Base-by-base conservation (phyloP, 2,888 invertebrate species). In the Parapristionchus giblindavisi region DNA sequence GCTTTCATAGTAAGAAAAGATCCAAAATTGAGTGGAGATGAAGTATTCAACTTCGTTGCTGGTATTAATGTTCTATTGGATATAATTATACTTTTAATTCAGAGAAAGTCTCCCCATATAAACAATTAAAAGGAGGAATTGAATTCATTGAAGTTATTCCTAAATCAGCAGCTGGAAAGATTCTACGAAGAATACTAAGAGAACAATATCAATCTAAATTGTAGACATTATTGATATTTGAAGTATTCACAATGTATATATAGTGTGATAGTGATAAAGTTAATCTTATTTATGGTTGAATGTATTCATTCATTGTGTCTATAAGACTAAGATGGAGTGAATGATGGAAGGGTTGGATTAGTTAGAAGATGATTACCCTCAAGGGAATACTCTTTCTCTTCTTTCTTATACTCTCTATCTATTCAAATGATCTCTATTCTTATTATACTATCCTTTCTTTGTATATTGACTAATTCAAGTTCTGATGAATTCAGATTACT, bases 101-200 rank as follows among this genome's bases (percentile, higher is more conserved):
- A 72, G 56, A 56, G 21, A 40, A 58, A 36, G 93, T 94, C 0
- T 92, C 93, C 0, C 90, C 92, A 8, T 94, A 92, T 87, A 95
- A 95, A 87, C 91, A 91, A 29, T 89, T 95, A 71, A 91, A 92
- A 77, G 93, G 85, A 43, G 88, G 93, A 1, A 92, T 93, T 3
- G 90, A 90, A 63, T 92, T 93, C 87, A 89, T 93, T 32, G 91
- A 92, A 1, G 83, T 27, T 1, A 60, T 94, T 83, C 93, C 93
- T 0, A 92, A 93, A 87, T 93, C 93, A 83, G 91, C 91, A 0
- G 91, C 93, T 3, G 93, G 94, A 4, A 94, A 94, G 89, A 93
- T 93, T 58, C 88, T 93, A 85, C 91, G 93, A 80, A 92, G 92
- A 73, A 66, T 81, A 43, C 77, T 88, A 60, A 70, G 81, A 24